Evolutionary conservation across 2,113 vertebrate species (phyloP).

Genomic region (Leptobrachium leishanense): DNA sequence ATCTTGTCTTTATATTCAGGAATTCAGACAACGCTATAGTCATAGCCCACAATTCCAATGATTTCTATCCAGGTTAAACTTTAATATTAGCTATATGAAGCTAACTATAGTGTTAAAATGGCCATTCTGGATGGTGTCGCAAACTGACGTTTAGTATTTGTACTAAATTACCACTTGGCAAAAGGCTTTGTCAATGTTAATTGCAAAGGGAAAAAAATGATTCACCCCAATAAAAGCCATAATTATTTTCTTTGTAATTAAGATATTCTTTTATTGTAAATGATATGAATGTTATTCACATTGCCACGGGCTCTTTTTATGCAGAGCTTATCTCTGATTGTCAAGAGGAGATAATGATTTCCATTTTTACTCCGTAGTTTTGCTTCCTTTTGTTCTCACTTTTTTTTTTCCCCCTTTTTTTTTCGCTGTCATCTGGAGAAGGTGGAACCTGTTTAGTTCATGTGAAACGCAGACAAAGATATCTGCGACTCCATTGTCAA

Average conservation of each 20-base stretch:
- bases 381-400: conserved; percentile 41
- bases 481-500: conserved; percentile 9
- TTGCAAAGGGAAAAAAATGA: conserved; percentile 42
- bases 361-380: conserved; percentile 47
- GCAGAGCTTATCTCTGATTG: conserved; percentile 47
- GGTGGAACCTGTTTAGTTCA: conserved; percentile 34
- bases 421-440: conserved; percentile 35
- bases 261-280: conserved; percentile 49
- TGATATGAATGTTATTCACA: conserved; percentile 42
- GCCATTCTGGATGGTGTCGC: conserved; percentile 30
- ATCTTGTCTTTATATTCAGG: background rate
- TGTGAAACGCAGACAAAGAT: conserved; percentile 15
- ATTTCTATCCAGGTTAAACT: conserved; percentile 33
- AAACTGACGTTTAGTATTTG: conserved; percentile 46
- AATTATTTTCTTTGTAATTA: conserved; percentile 51
- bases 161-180: conserved; percentile 47
- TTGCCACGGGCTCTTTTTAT: conserved; percentile 33
- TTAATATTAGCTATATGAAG: conserved; percentile 18
- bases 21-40: background rate
- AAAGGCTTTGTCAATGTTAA: conserved; percentile 43
- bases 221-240: conserved; percentile 48
- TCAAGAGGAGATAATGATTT: conserved; percentile 49
- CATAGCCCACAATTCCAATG: conserved; percentile 6
- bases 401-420: conserved; percentile 10
- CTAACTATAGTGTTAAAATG: conserved; percentile 20